These are phyloP conservation scores for Hesperia comma DNA, from an alignment of 2,888 invertebrate species.

Conservation along the genomic window DNA sequence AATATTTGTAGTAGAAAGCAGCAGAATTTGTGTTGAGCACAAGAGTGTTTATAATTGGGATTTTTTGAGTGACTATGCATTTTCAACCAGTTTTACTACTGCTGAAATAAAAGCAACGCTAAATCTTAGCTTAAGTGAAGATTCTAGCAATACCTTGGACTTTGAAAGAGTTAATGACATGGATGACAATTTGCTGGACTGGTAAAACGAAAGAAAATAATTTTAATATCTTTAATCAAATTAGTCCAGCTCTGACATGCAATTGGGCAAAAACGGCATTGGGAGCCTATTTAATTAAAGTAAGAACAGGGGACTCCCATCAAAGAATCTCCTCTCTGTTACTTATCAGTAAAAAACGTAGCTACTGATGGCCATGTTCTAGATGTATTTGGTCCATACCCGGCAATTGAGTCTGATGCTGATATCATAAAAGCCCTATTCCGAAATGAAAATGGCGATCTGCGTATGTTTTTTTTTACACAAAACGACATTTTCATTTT, in stretches of 20 bases:
- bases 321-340: conserved; percentile 9
- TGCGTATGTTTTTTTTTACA: background rate
- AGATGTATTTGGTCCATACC: background rate
- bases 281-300: conserved; percentile 2
- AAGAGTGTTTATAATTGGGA: background rate
- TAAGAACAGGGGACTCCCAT: conserved; percentile 4
- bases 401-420: conserved; percentile 3
- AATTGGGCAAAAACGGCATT: conserved; percentile 1
- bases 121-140: background rate
- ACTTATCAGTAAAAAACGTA: background rate
- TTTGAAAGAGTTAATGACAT: background rate
- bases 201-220: conserved; percentile 6
- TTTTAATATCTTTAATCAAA: background rate
- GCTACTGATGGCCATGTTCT: conserved; percentile 5
- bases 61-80: background rate
- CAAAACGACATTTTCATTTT: conserved; percentile 29
- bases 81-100: background rate
- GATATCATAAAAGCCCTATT: background rate
- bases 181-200: background rate
- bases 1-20: too few species aligned
- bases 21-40: background rate
- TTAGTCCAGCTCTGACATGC: background rate
- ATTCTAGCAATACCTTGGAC: too few species aligned
- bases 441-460: background rate
- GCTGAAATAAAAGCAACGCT: background rate